Base-by-base conservation (phyloP, 2,888 invertebrate species). In the Spicauda simplicius region DNA sequence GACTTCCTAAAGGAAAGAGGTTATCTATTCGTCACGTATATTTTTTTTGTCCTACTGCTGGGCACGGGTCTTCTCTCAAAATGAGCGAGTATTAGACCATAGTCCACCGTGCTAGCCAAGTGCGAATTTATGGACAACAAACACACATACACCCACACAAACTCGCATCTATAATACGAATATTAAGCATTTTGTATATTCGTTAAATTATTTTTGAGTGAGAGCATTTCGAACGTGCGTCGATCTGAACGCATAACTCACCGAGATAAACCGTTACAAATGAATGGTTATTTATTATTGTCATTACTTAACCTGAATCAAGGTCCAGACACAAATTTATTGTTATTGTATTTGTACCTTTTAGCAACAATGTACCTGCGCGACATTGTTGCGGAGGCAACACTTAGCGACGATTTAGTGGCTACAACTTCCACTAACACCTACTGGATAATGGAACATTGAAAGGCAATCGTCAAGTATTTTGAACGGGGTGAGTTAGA, bases 301-400 rank as follows among this genome's bases (percentile, higher is more conserved):
- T 64, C 64, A 58, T 64, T 64, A 64, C 64, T 64, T 64, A 64
- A 64, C 64, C 64, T 64, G 64, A 58, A 64, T 58, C 64, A 64
- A 58, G 64, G 64, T 58, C 58, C 64, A 58, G 58, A 3, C 52
- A 53, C 58, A 53, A 64, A 64, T 64, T 64, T 64, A 64, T 64
- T 58, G 58, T 64, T 58, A 64, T 64, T 64, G 64, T 58, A 52
- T 58, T 52, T 53, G 41, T 58, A 52, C 25, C 64, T 64, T 53
- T 64, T 58, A 64, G 64, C 64, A 50, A 64, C 64, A 25, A 58
- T 45, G 58, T 57, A 16, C n/a, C n/a, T n/a, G n/a, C 5, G 48
- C 5, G 5, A 48, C 48, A 16, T 16, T 48, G 48, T 48, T 48
- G 48, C n/a, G 48, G 16, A n/a, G 48, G 14, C 16, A 48, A 16